phyloP scores from a whole-genome alignment of 2,797 vertebrate genomes.

The Carcharodon carcharias region DNA sequence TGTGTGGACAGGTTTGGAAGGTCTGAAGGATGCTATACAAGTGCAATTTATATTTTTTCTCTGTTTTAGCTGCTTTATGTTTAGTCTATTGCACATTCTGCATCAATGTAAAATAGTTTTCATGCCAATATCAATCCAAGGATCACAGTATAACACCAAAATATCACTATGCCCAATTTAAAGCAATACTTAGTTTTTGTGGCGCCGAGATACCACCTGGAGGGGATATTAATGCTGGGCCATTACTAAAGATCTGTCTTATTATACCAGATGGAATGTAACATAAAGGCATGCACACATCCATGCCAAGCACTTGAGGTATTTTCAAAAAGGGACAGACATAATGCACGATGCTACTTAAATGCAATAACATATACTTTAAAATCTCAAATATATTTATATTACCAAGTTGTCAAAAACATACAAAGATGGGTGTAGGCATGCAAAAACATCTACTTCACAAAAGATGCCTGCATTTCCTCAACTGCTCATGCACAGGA shows the following conservation, averaged over 20 bases:
- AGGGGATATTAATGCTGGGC: not conserved
- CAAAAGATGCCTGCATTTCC: not conserved
- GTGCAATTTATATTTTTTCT: not conserved
- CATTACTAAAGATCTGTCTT: not conserved
- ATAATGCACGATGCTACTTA: not conserved
- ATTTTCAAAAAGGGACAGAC: not conserved
- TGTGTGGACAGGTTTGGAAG: not conserved
- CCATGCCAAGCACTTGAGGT: not conserved
- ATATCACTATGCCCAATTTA: not conserved
- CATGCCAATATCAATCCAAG: not conserved
- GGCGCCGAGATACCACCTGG: not conserved
- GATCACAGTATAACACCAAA: not conserved
- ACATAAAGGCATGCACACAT: not conserved
- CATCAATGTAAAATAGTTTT: not conserved
- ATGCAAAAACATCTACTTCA: not conserved
- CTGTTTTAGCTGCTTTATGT: not conserved
- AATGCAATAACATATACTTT: not conserved
- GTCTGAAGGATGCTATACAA: not conserved
- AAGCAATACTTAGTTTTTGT: not conserved
- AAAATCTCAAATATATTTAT: not conserved
- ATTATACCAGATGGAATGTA: not conserved
- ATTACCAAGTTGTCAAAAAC: not conserved
- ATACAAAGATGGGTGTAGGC: not conserved
- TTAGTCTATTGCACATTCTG: not conserved
- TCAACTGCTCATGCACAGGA: not conserved